Evolutionary conservation across 2,888 invertebrate species (phyloP), one percentile per base, ranked within the genome.

Genomic region (Vesta saturnalis): DNA sequence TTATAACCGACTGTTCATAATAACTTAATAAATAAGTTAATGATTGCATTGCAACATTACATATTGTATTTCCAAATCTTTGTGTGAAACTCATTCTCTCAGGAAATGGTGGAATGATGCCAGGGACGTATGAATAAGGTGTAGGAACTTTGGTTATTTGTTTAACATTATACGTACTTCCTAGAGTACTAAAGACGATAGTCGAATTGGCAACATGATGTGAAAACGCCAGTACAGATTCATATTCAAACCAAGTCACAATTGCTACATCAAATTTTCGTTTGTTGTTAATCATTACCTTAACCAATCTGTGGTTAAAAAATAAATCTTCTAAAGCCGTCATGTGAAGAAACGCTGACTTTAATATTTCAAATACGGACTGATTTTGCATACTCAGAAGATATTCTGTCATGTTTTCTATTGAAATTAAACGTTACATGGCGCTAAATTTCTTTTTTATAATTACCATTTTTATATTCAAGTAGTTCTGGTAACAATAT

Each of bases 91-190:
- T 77, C 82, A 83, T 82, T 58, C 76, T 71, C 57, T 77, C 77
- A 1, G 74, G 71, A 30, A 74, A 76, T 5, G 49, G 0, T 15
- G 49, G 59, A 12, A 60, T 54, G 2, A 64, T 23, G 23, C 76
- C 73, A 3, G 83, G 82, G n/a, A 83, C 78, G 59, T 81, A 83
- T 0, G 83, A 77, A 39, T 74, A 78, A 0, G 81, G 80, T 47
- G 78, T 72, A 0, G 82, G 78, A 69, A 80, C 81, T 21, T 80
- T 80, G 1, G 77, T 73, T 4, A 79, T 57, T 21, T 73, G 74
- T 46, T 77, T 78, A 0, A 76, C 72, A 23, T 76, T 66, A 1
- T 73, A 68, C 15, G 73, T 74, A 12, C 74, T 76, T 3, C 78
- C 79, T n/a, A 76, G 67, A 0, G 81, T 72, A 16, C 76, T 75